phyloP scores from a whole-genome alignment of 2,888 invertebrate species.

The Calliopum simillimum region DNA sequence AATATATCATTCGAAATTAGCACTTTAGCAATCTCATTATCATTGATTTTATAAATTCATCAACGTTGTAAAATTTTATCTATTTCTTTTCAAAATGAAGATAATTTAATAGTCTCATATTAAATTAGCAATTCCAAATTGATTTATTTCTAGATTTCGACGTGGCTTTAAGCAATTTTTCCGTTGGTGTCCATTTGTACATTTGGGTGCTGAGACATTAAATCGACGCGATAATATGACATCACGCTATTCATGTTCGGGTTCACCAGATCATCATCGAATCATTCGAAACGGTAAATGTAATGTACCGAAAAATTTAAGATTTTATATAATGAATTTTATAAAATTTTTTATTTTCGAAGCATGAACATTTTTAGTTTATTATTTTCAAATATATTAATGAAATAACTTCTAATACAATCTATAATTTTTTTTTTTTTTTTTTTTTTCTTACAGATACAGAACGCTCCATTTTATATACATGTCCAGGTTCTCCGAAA shows the following conservation, averaged over 20 bases:
- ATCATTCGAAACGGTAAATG: constrained; percentile 76
- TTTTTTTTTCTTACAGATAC: constrained; percentile 56
- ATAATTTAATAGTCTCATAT: too few species aligned
- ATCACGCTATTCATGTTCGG: constrained; percentile 81
- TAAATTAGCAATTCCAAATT: neutral
- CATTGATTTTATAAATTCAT: too few species aligned
- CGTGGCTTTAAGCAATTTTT: constrained; percentile 94
- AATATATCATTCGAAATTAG: too few species aligned
- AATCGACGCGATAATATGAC: constrained; percentile 81
- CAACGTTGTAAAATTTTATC: too few species aligned
- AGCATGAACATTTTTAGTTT: neutral
- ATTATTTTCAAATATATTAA: neutral
- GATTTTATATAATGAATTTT: neutral
- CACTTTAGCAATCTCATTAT: too few species aligned
- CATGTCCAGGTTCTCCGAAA: constrained; percentile 66
- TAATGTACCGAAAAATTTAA: constrained; percentile 33
- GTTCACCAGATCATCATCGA: constrained; percentile 79
- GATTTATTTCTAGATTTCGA: constrained; percentile 78
- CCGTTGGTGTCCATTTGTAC: constrained; percentile 85
- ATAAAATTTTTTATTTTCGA: neutral
- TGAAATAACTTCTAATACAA: neutral
- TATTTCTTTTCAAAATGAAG: too few species aligned
- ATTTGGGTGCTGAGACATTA: constrained; percentile 76
- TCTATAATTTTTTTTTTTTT: neutral
- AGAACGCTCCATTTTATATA: constrained; percentile 65